These are phyloP conservation scores for Papilio polyxenes DNA, from an alignment of 1,140 invertebrate genomes.

Conservation along the genomic window DNA sequence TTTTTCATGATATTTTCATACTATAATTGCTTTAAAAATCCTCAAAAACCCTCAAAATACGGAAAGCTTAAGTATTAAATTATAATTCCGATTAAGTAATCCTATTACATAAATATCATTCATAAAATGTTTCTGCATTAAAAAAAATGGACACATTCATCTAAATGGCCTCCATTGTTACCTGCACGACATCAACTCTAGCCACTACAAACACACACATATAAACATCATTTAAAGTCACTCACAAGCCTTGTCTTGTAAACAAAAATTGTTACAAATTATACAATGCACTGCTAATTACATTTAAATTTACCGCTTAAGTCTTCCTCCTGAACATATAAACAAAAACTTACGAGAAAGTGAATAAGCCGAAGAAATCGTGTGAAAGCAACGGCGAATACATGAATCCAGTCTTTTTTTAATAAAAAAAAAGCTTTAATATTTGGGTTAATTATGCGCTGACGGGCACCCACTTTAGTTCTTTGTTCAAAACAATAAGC, in stretches of 20 bases:
- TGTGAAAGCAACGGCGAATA: slow-evolving; percentile 51
- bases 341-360: slow-evolving; percentile 41
- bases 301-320: neutral
- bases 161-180: neutral
- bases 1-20: neutral
- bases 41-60: neutral
- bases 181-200: neutral
- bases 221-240: neutral
- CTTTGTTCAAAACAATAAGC: slow-evolving; percentile 39
- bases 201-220: neutral
- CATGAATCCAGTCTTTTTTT: slow-evolving; percentile 41
- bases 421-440: slow-evolving; percentile 44
- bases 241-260: neutral
- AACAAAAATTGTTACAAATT: neutral
- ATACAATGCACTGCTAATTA: slow-evolving; percentile 1
- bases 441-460: slow-evolving; percentile 42
- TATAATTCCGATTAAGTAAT: slow-evolving; percentile 2
- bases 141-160: slow-evolving; percentile 1
- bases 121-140: neutral
- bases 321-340: neutral
- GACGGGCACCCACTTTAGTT: slow-evolving; percentile 25
- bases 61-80: neutral
- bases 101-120: neutral
- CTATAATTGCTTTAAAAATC: neutral
- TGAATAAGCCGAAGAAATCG: slow-evolving; percentile 46